These are phyloP conservation scores for Bombus pyrosoma DNA, from an alignment of 1,140 invertebrate genomes.

Conservation along the genomic window DNA sequence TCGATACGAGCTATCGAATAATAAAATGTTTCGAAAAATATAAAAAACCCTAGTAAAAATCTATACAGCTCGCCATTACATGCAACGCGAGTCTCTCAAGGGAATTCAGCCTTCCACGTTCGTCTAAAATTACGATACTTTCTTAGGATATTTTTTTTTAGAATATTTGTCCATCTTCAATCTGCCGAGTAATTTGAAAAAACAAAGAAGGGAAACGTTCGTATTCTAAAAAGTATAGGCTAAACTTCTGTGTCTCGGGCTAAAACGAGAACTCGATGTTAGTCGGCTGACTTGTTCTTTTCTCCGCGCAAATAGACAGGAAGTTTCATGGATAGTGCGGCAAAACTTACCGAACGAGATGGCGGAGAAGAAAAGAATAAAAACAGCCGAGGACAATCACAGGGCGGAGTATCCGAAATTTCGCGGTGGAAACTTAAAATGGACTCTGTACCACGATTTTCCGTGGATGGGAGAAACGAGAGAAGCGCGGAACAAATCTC, in stretches of 20 bases:
- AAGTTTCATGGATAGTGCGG: constrained; percentile 34
- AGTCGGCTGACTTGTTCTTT: constrained; percentile 5
- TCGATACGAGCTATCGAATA: too few species aligned
- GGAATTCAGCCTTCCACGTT: too few species aligned
- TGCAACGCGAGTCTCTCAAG: too few species aligned
- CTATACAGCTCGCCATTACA: too few species aligned
- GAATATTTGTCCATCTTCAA: neutral
- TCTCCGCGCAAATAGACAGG: constrained; percentile 5
- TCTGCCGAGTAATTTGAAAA: neutral
- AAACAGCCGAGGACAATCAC: neutral
- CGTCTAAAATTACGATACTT: neutral
- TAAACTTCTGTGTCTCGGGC: neutral
- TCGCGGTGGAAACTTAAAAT: constrained; percentile 36
- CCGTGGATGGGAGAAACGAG: neutral
- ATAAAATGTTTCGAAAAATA: too few species aligned
- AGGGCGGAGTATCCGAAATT: constrained; percentile 20
- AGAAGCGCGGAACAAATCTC: neutral
- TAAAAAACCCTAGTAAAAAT: too few species aligned
- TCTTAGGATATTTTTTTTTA: neutral
- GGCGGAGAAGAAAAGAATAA: neutral
- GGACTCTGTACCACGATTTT: constrained; percentile 12
- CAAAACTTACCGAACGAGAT: constrained; percentile 6
- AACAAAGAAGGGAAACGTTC: neutral
- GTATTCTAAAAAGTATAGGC: neutral
- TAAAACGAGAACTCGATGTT: neutral